Evolutionary conservation across 2,113 vertebrate genomes (phyloP).

Genomic region (Calonectris borealis): DNA sequence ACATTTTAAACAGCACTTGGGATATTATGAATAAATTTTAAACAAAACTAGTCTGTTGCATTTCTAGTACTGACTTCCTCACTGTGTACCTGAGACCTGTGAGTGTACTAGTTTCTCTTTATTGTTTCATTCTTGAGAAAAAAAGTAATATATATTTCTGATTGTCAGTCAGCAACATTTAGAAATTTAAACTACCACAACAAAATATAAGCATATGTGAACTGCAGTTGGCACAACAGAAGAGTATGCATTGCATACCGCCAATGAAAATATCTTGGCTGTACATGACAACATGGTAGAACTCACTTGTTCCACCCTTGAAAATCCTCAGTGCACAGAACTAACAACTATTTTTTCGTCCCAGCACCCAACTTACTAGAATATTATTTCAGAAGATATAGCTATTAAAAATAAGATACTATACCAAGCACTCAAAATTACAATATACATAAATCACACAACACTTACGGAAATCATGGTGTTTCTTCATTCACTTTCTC

Average conservation of each 20-base stretch:
- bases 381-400: not conserved
- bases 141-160: not conserved
- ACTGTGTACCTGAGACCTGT: not conserved
- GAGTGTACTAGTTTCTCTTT: not conserved
- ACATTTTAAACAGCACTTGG: not conserved
- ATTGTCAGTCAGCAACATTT: not conserved
- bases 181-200: not conserved
- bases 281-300: not conserved
- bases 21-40: not conserved
- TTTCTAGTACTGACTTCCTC: not conserved
- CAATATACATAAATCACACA: not conserved
- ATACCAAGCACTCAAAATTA: not conserved
- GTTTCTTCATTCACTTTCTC: not conserved
- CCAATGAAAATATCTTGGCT: not conserved
- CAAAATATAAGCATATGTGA: not conserved
- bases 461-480: not conserved
- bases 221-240: not conserved
- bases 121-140: not conserved
- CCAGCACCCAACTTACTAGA: not conserved
- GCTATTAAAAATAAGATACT: not conserved
- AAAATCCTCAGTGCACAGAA: not conserved
- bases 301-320: not conserved
- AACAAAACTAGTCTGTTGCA: not conserved
- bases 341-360: not conserved
- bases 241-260: fast-evolving